Conservation (phyloP, 2,113 vertebrate species). For the Merops nubicus region DNA sequence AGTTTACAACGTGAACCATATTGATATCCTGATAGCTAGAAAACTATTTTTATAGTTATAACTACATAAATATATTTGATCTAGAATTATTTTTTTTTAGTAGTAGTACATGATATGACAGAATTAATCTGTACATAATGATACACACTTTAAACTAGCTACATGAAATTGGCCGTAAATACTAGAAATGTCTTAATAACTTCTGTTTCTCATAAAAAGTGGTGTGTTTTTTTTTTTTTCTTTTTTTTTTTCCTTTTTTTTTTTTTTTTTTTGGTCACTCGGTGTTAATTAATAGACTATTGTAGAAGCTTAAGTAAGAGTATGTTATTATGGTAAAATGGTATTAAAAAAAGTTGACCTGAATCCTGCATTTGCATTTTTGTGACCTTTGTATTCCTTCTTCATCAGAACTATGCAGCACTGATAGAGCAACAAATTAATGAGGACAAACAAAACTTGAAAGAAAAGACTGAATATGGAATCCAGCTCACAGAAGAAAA, state of each 20-base stretch:
- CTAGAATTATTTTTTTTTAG: neutral
- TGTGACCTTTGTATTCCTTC: neutral
- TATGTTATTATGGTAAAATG: neutral
- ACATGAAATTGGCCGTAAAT: neutral
- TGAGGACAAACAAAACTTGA: slow-evolving; percentile 51
- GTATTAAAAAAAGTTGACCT: neutral
- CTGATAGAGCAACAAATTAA: slow-evolving; percentile 80
- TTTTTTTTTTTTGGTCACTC: neutral
- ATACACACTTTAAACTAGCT: neutral
- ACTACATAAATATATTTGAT: neutral
- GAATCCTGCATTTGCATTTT: neutral
- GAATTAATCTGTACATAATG: neutral
- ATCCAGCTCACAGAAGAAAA: slow-evolving; percentile 78
- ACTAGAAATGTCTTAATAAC: neutral
- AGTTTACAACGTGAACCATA: neutral
- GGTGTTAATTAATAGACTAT: neutral
- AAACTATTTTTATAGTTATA: neutral
- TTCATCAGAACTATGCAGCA: slow-evolving; percentile 73
- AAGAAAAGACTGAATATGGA: slow-evolving; percentile 73
- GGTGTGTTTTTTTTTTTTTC: no score
- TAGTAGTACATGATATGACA: neutral
- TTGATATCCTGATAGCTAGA: neutral
- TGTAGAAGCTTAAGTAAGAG: neutral
- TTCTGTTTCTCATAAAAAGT: neutral
- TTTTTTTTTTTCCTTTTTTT: no score